A percentile compares a stretch with the other conserved stretches of the same genome.
Conservation (phyloP, 2,113 vertebrate genomes). For the Megaceryle maxima region DNA sequence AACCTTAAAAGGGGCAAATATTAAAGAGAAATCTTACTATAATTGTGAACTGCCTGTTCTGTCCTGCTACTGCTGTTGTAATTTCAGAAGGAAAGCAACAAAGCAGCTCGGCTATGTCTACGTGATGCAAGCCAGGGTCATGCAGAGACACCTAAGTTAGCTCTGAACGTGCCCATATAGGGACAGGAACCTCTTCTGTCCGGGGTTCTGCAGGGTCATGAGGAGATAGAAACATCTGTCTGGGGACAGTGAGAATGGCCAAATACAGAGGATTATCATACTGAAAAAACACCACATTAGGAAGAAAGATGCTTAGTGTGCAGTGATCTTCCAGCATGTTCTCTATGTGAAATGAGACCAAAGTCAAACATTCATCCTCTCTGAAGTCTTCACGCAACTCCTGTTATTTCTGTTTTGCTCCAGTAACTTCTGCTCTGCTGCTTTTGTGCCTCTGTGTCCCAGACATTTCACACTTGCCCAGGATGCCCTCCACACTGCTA, state of each 20-base stretch:
- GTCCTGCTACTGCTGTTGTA: background rate
- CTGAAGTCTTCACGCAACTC: background rate
- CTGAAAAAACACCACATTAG: background rate
- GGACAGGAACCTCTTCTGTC: background rate
- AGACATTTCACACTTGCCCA: background rate
- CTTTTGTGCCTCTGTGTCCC: background rate
- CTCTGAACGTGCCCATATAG: background rate
- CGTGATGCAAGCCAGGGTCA: background rate
- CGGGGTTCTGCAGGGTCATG: background rate
- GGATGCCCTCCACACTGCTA: background rate
- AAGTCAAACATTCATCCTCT: background rate
- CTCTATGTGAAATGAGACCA: background rate
- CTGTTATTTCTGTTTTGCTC: background rate
- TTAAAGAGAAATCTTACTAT: background rate
- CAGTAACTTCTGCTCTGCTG: background rate
- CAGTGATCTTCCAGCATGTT: background rate
- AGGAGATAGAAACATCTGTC: background rate
- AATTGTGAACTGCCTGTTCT: background rate
- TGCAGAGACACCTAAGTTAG: background rate
- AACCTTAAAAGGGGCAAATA: conserved; percentile 18
- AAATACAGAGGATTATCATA: background rate
- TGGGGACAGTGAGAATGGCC: background rate
- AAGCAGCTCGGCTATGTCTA: background rate
- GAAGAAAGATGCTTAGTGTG: background rate
- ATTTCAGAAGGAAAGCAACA: background rate